A percentile compares a stretch with the other conserved stretches of the same genome.
Conservation (phyloP, 2,113 vertebrate species). For the Glareola pratincola region DNA sequence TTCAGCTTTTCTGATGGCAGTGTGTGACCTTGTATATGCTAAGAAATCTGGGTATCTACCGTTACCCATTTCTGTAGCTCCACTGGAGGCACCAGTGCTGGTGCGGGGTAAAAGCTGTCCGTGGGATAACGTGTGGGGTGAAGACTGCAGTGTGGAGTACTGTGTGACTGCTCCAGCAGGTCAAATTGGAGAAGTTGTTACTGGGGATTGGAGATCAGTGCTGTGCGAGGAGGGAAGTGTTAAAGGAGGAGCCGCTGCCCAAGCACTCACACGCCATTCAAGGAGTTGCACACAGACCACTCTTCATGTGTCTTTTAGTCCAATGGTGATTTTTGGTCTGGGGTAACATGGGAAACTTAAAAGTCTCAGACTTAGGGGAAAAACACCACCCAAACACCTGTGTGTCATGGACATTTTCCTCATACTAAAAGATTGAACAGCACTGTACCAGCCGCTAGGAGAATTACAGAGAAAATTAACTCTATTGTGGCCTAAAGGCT, state of each 20-base stretch:
- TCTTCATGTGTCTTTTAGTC: neutral
- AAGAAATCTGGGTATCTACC: neutral
- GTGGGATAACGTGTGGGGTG: rapidly evolving
- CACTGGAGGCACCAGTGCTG: neutral
- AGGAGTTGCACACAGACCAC: neutral
- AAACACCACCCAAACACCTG: neutral
- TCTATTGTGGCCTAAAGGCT: neutral
- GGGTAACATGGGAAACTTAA: neutral
- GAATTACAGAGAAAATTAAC: neutral
- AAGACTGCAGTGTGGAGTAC: neutral
- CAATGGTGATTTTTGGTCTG: neutral
- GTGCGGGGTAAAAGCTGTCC: neutral
- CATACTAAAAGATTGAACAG: neutral
- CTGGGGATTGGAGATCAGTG: neutral
- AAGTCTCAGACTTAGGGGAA: neutral
- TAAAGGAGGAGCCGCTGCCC: neutral
- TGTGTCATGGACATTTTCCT: neutral
- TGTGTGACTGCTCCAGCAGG: neutral
- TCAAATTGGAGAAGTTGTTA: neutral
- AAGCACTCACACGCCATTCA: neutral
- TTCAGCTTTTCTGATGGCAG: neutral
- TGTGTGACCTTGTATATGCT: rapidly evolving
- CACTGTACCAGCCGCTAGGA: neutral
- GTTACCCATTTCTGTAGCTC: neutral
- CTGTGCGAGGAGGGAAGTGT: neutral